A percentile compares a stretch with the other conserved stretches of the same genome.
Evolutionary conservation across 1,140 invertebrate species (phyloP).

Genomic region (Patella vulgata): DNA sequence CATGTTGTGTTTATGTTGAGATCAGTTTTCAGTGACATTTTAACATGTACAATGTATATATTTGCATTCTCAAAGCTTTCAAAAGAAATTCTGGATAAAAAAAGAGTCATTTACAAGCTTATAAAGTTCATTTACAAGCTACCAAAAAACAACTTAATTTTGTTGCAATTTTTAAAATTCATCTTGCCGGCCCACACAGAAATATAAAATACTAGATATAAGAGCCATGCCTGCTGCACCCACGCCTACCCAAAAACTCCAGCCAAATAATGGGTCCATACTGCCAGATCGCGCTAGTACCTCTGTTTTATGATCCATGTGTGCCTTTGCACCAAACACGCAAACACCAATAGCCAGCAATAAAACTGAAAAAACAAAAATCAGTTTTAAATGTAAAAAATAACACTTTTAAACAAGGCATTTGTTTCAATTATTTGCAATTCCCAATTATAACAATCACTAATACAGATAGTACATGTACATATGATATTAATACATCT

Average conservation of each 20-base stretch:
- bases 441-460: background rate
- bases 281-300: constrained; percentile 34
- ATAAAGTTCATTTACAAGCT: too few relatives aligned
- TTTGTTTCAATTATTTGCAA: too few relatives aligned
- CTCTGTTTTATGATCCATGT: constrained; percentile 40
- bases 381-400: too few relatives aligned
- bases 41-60: too few relatives aligned
- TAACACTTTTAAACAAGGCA: background rate
- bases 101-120: too few relatives aligned
- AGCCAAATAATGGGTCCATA: constrained; percentile 42
- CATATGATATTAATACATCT: too few relatives aligned
- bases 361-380: constrained; percentile 40
- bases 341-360: constrained; percentile 51
- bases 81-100: too few relatives aligned
- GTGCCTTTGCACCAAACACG: constrained; percentile 56
- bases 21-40: too few relatives aligned
- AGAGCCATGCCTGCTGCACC: constrained; percentile 48
- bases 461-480: too few relatives aligned
- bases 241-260: constrained; percentile 60
- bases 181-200: constrained; percentile 50
- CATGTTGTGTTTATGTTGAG: too few relatives aligned
- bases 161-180: constrained; percentile 29
- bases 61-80: too few relatives aligned
- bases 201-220: constrained; percentile 53
- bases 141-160: too few relatives aligned